Base-by-base conservation (phyloP, 1,140 invertebrate genomes). In the Stenopsyche tienmushanensis region DNA sequence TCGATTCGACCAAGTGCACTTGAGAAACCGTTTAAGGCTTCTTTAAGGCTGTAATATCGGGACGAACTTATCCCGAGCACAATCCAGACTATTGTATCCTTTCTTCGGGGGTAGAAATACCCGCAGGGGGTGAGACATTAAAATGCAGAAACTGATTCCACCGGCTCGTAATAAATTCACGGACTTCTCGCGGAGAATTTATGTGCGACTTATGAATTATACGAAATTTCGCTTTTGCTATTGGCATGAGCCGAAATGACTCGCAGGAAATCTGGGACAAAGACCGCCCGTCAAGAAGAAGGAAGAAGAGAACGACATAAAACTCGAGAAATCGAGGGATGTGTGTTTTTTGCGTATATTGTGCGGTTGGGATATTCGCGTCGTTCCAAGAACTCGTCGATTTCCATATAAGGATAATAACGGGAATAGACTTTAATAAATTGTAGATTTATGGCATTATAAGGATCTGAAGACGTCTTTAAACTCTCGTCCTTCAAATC, bases 1-100 rank as follows among this genome's bases (percentile, higher is more conserved):
- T 65, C 63, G 63, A 65, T 65, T 54, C 47, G 21, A 44, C 21
- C 55, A 57, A 65, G 63, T 65, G 63, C 63, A 65, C 63, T 65
- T 44, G 34, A 58, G 63, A 57, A 65, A 58, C 63, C 63, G 44
- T 65, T 65, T 65, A 65, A 58, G 39, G 45, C 39, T 45, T 20
- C 53, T 24, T 57, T 26, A 23, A 60, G 47, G 42, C 58, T 41
- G 13, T 45, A 62, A 62, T 49, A 47, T 62, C 41, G 58, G 17
- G 13, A 41, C 50, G 10, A 47, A 47, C 8, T 47, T 47, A 47
- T 13, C 44, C 24, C 25, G 52, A 53, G 26, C 23, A 47, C 57
- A 47, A 47, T 45, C 57, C 54, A 47, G 23, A 23, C 20, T 42
- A 5, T 41, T 47, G 57, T 23, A 44, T 10, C 41, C 41, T 45